These are phyloP conservation scores for Spermophilus dauricus DNA, from an alignment of 2,113 vertebrate species.

Conservation along the genomic window DNA sequence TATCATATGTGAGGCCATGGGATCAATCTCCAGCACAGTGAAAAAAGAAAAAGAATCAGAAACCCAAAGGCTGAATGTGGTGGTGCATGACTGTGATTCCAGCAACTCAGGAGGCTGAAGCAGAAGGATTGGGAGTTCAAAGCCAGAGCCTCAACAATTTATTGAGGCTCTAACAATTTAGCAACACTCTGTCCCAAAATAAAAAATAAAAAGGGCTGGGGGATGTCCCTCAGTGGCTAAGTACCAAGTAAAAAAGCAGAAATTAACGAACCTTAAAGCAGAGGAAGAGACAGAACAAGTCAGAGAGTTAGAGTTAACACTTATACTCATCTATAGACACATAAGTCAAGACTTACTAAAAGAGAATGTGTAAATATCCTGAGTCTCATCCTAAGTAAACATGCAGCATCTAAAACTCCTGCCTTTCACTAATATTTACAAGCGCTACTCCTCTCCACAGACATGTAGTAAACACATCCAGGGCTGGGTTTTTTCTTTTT, in stretches of 20 bases:
- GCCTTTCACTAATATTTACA: neutral
- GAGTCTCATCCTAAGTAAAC: neutral
- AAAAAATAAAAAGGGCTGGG: too few species aligned
- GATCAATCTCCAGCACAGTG: too few species aligned
- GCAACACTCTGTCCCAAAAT: too few species aligned
- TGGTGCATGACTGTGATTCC: too few species aligned
- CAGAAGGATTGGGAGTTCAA: too few species aligned
- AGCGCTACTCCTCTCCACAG: neutral
- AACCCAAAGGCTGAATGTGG: too few species aligned
- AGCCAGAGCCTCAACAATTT: too few species aligned
- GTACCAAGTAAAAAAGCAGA: neutral
- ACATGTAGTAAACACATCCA: neutral
- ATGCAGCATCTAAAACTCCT: neutral
- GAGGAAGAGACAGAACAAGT: conserved; percentile 27
- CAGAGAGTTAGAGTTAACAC: neutral
- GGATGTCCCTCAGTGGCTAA: too few species aligned
- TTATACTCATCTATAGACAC: neutral
- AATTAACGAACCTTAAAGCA: neutral
- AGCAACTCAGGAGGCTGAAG: too few species aligned
- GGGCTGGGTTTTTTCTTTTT: neutral
- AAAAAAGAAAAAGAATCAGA: too few species aligned
- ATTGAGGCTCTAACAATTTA: too few species aligned
- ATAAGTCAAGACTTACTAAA: neutral
- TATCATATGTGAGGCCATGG: too few species aligned
- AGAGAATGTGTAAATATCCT: neutral